These are phyloP conservation scores for Pristionchus entomophagus DNA, from an alignment of 2,888 invertebrate species.

Conservation along the genomic window DNA sequence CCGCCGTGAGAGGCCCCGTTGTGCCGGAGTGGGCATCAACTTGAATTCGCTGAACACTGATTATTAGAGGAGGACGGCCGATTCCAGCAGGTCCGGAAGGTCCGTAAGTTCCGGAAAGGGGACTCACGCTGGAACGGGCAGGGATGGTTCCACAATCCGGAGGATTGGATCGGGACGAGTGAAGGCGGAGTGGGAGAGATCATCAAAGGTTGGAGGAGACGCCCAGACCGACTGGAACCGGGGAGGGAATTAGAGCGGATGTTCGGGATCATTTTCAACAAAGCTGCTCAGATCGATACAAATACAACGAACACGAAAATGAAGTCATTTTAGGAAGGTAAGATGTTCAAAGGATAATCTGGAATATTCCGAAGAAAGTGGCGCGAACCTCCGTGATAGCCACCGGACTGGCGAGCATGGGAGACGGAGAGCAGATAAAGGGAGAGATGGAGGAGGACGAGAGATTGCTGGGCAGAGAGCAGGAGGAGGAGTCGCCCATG, in stretches of 20 bases:
- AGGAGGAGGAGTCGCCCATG: slow-evolving; percentile 21
- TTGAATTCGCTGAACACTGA: slow-evolving; percentile 80
- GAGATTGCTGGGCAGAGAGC: background rate
- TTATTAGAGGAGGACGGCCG: background rate
- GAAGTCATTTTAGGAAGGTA: background rate
- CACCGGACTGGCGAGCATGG: slow-evolving; percentile 1
- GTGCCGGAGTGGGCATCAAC: slow-evolving; percentile 93
- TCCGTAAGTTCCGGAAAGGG: background rate
- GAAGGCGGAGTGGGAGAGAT: background rate
- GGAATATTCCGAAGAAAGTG: too few species aligned
- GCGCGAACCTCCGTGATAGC: slow-evolving; percentile 4
- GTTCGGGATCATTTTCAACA: too few species aligned
- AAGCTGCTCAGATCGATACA: too few species aligned
- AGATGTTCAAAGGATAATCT: too few species aligned
- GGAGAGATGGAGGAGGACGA: slow-evolving; percentile 5
- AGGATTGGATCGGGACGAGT: background rate
- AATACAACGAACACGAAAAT: background rate
- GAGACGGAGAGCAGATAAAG: slow-evolving; percentile 14
- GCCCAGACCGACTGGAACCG: background rate
- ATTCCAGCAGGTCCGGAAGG: too few species aligned
- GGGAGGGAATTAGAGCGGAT: background rate
- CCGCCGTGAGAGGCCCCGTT: slow-evolving; percentile 82
- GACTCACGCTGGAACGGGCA: background rate
- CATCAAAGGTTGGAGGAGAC: slow-evolving; percentile 9
- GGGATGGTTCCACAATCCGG: background rate